A percentile compares a stretch with the other conserved stretches of the same genome.
These are phyloP conservation scores for Pheosia gnoma DNA, from an alignment of 2,888 invertebrate genomes.

Conservation along the genomic window DNA sequence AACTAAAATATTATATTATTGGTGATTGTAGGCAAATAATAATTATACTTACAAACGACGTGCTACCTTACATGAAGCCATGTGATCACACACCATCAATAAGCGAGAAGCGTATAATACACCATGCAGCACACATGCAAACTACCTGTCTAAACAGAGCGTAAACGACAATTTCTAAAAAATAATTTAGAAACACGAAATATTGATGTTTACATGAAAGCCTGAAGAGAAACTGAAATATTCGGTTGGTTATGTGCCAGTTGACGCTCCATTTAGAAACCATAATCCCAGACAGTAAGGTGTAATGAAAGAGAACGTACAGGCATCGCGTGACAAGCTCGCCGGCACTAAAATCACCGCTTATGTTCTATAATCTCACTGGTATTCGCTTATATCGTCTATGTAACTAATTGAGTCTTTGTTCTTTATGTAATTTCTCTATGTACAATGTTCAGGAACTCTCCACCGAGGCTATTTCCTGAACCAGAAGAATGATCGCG, in stretches of 20 bases:
- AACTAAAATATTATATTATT: slow-evolving; percentile 3
- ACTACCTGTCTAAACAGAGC: slow-evolving; percentile 1
- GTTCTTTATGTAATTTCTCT: slow-evolving; percentile 75
- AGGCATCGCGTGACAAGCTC: slow-evolving; percentile 72
- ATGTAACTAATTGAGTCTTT: slow-evolving; percentile 82
- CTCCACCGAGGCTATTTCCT: slow-evolving; percentile 79
- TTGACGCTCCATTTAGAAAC: background rate
- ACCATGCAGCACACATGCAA: slow-evolving; percentile 43
- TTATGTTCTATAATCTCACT: slow-evolving; percentile 81
- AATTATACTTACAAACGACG: slow-evolving; percentile 3
- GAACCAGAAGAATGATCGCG: slow-evolving; percentile 84
- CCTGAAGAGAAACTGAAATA: too few species aligned
- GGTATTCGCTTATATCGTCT: slow-evolving; percentile 78
- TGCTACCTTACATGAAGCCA: background rate
- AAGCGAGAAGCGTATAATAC: slow-evolving; percentile 19
- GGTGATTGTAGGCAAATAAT: slow-evolving; percentile 21
- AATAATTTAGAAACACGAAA: background rate
- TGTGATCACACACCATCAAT: slow-evolving; percentile 4
- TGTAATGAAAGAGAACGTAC: slow-evolving; percentile 75
- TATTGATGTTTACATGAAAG: background rate
- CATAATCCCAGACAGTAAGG: slow-evolving; percentile 29
- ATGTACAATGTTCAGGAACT: slow-evolving; percentile 80
- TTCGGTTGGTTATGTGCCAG: background rate
- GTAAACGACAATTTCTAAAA: background rate
- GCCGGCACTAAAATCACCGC: slow-evolving; percentile 82